Evolutionary conservation across 2,797 vertebrate genomes (phyloP), one percentile per base, ranked within the genome.

Genomic region (Urocyon cinereoargenteus): DNA sequence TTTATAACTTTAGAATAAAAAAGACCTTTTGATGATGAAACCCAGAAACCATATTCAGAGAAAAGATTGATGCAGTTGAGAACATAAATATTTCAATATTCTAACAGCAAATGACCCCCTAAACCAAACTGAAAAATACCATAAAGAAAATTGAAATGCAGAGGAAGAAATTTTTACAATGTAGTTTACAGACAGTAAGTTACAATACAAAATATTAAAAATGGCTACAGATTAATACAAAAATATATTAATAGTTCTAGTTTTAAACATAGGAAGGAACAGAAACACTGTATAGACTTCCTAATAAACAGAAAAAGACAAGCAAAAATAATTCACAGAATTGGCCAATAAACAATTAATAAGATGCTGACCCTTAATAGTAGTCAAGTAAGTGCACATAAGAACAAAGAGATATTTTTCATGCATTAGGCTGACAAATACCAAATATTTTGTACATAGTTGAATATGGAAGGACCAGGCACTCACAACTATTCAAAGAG

Each of bases 1-100:
- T 82, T 92, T 77, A 31, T 86, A 77, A 66, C 9, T 72, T 95
- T 78, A 90, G 11, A 72, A 86, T 72, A 66, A 34, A 59, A 82
- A 86, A 72, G 2, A 8, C 31, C 22, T 73, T 84, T 73, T 45
- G 55, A 57, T 68, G 18, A 51, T 21, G 36, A 92, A n/a, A 82
- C 9, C 4, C 10, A 64, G 21, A 79, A 89, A 66, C 6, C 5
- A 94, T 7, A 94, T 10, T 75, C 61, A 96, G 15, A 87, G 9
- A 89, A 86, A 79, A 64, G 6, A 90, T 15, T 61, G 2, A 68
- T 66, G 28, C 0, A 28, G 68, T 62, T 86, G 49, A 79, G 9
- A 61, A 86, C 3, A 3, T 84, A 92, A 77, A 22, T 78, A 79
- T 59, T 66, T 26, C 85, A 72, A 40, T 49, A 6, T 22, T 64